Base-by-base conservation (phyloP, 2,797 vertebrate species). In the Echiichthys vipera region DNA sequence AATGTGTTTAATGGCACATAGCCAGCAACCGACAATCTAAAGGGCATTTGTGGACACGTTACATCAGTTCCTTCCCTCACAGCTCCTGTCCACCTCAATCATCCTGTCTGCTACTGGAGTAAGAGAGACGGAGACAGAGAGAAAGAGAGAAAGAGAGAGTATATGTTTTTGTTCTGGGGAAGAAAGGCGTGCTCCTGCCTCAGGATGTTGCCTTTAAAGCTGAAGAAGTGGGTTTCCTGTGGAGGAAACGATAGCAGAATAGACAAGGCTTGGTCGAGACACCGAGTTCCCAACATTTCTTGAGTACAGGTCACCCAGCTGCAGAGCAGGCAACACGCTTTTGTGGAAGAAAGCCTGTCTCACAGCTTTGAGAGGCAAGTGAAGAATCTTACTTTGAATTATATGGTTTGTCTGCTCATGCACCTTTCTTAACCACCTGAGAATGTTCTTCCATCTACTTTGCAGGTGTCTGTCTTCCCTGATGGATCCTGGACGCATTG, bases 161-260 rank as follows among this genome's bases (percentile, higher is more conserved):
- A 73, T 70, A 42, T 90, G 87, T 92, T 92, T 94, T 92, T 93
- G 91, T 91, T 92, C 92, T 88, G 51, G 50, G 78, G 53, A 75
- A 91, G 88, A 93, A 94, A 95, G 94, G 91, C 91, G 82, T 92
- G 89, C 87, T 92, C 92, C 80, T 83, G 81, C 78, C 74, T 90
- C 94, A 95, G 94, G 94, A 95, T 92, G 94, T 95, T 85, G 92
- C 91, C 84, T 92, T 94, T 93, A 91, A 94, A 94, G 83, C 87
- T 83, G 85, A 91, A 93, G 88, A 93, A 91, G 91, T 92, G 86
- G 87, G 84, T 80, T 94, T 95, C 94, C 94, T 94, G 93, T 80
- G 84, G 90, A 93, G 94, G 93, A 95, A 95, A 86, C 83, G 86
- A 93, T 93, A 88, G 88, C 86, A 92, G 91, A 92, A 84, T 85